Evolutionary conservation across 2,797 vertebrate species (phyloP).

Genomic region (Melanotaenia pygmaea): DNA sequence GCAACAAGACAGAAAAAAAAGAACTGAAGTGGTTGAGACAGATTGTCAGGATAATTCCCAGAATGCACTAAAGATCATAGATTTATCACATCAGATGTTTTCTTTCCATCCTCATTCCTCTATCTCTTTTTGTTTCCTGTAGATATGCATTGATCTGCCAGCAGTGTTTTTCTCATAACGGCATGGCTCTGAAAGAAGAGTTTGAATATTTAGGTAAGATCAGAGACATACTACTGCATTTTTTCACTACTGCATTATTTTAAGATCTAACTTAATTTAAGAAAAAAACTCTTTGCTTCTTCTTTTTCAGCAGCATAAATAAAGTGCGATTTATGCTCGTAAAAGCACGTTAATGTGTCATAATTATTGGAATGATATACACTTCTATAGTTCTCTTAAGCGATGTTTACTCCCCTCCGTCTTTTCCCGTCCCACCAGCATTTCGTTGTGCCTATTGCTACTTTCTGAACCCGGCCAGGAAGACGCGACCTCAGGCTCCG

Average conservation of each 20-base stretch:
- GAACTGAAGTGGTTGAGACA: not conserved
- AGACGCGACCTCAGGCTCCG: slow-evolving; percentile 93
- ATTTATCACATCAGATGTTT: not conserved
- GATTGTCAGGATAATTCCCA: not conserved
- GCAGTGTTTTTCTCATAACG: slow-evolving; percentile 98
- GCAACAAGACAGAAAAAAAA: not conserved
- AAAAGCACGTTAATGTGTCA: not conserved
- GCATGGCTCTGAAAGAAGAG: slow-evolving; percentile 98
- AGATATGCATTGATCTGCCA: slow-evolving; percentile 98
- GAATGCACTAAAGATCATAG: not conserved
- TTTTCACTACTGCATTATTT: not conserved
- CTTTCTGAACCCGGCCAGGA: slow-evolving; percentile 96
- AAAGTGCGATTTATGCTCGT: not conserved
- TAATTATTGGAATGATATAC: not conserved
- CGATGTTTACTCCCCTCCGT: not conserved
- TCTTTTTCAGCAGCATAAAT: not conserved
- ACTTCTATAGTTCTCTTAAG: not conserved
- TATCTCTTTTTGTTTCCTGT: not conserved
- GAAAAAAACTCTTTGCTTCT: not conserved
- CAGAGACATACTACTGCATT: not conserved
- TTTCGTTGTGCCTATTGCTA: slow-evolving; percentile 98
- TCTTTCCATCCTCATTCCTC: not conserved
- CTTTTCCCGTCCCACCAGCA: slow-evolving; percentile 70
- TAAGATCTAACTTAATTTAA: not conserved
- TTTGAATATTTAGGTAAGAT: slow-evolving; percentile 96